A percentile compares a stretch with the other conserved stretches of the same genome.
Conservation (phyloP, 2,797 vertebrate genomes). For the Yasuhikotakia modesta region DNA sequence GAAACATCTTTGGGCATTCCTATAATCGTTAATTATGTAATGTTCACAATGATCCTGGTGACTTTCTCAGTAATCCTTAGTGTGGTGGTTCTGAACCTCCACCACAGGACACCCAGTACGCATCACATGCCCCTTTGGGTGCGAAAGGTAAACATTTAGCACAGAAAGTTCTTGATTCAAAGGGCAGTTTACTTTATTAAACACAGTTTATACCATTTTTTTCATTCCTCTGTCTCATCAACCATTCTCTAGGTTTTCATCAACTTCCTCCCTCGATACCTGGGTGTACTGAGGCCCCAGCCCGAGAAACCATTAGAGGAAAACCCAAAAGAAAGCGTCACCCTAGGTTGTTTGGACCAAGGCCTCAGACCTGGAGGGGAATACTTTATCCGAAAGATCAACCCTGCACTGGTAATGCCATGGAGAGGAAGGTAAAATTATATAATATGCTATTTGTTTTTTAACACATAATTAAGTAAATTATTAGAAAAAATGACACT, state of each 20-base stretch:
- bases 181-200: not conserved
- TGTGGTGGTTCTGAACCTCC: slow-evolving; percentile 81
- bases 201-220: not conserved
- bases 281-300: slow-evolving; percentile 82
- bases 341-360: slow-evolving; percentile 52
- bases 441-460: too few species aligned
- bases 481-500: not conserved
- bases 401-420: slow-evolving; percentile 80
- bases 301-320: slow-evolving; percentile 69
- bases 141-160: slow-evolving; percentile 69
- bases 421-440: slow-evolving; percentile 80
- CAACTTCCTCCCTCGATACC: slow-evolving; percentile 82
- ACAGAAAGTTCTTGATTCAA: not conserved
- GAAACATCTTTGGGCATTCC: slow-evolving; percentile 81
- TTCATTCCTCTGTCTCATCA: not conserved
- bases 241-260: slow-evolving; percentile 80
- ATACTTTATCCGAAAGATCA: slow-evolving; percentile 87
- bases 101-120: slow-evolving; percentile 78
- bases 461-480: not conserved
- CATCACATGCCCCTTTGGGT: slow-evolving; percentile 82
- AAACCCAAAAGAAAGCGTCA: slow-evolving; percentile 61
- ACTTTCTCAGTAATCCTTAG: slow-evolving; percentile 83
- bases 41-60: slow-evolving; percentile 81
- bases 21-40: slow-evolving; percentile 83
- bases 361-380: slow-evolving; percentile 79